Base-by-base conservation (phyloP, 2,113 vertebrate species). In the Neomonachus schauinslandi region DNA sequence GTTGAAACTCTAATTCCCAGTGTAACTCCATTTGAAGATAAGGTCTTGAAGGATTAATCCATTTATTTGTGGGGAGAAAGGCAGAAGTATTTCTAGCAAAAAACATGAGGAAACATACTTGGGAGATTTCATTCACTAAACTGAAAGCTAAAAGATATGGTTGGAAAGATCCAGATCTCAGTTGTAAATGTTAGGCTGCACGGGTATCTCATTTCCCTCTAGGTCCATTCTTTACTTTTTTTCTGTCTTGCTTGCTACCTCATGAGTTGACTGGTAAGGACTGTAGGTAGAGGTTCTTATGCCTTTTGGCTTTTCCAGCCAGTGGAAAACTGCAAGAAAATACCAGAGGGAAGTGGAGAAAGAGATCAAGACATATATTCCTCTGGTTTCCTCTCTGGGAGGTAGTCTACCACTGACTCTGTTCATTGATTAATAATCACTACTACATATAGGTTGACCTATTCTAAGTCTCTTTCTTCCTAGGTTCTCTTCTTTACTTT, bases 391-490 rank as follows among this genome's bases (percentile, higher is more conserved):
- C 10, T 91, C 18, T 16, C 33, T 74, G 14, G 33, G 5, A 89
- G 5, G 14, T 57, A 80, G n/a, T 80, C 26, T 94, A 24, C 3
- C 12, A n/a, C 2, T 49, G n/a, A 5, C 22, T 92, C 1, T 59
- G 3, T 36, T 22, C 59, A n/a, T 39, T 82, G 46, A 72, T 22
- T 76, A 71, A 11, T 65, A 36, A 33, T 18, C 51, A 51, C 10
- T 76, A 15, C 31, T 71, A 42, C 9, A 21, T 39, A 31, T 51
- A 71, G 49, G 4, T 4, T 80, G 36, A 74, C 15, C 26, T 79
- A 18, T 93, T 95, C 31, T 86, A 51, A 89, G 2, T 92, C 12
- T 91, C 28, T 84, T 88, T 85, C 42, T 76, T 80, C 86, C n/a
- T 26, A 53, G 39, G 1, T 82, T 92, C 26, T 53, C 61, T 71